Percentiles rank a stretch among this genome's conserved stretches.
Conservation (phyloP, 2,888 invertebrate genomes). For the Lordiphosa andalusiaca region DNA sequence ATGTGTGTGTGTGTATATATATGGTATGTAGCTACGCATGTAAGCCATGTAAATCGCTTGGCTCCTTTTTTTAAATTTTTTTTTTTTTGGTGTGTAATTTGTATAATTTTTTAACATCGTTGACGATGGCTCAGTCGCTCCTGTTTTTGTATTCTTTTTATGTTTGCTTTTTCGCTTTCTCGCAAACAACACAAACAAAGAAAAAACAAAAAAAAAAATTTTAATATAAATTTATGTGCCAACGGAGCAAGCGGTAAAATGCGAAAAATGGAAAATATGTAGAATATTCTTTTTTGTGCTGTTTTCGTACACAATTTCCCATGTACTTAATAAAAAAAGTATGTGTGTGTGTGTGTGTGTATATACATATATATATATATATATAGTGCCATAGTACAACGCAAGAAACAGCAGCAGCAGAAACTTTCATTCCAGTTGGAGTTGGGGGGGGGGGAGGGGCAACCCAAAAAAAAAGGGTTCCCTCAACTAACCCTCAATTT, state of each 20-base stretch:
- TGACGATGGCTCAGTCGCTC: conserved; percentile 19
- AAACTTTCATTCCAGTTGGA: conserved; percentile 4
- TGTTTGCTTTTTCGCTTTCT: background rate
- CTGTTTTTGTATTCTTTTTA: too few species aligned
- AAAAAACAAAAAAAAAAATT: background rate
- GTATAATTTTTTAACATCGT: conserved; percentile 72
- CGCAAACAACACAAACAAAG: background rate
- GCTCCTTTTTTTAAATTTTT: conserved; percentile 20
- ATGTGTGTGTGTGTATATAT: conserved; percentile 2
- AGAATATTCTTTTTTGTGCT: conserved; percentile 22
- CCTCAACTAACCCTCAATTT: conserved; percentile 8
- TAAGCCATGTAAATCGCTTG: conserved; percentile 41
- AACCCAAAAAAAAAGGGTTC: conserved; percentile 6
- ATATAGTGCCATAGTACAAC: too few species aligned
- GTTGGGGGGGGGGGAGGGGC: too few species aligned
- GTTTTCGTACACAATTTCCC: conserved; percentile 34
- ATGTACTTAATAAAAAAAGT: conserved; percentile 7
- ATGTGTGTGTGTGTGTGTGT: background rate
- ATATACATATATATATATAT: background rate
- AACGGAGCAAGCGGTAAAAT: conserved; percentile 25
- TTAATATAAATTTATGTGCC: conserved; percentile 70
- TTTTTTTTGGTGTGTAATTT: conserved; percentile 49
- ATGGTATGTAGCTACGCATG: background rate
- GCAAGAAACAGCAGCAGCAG: background rate
- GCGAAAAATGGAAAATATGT: conserved; percentile 41